Conservation (phyloP, 2,888 invertebrate genomes). For the Diploptera punctata region DNA sequence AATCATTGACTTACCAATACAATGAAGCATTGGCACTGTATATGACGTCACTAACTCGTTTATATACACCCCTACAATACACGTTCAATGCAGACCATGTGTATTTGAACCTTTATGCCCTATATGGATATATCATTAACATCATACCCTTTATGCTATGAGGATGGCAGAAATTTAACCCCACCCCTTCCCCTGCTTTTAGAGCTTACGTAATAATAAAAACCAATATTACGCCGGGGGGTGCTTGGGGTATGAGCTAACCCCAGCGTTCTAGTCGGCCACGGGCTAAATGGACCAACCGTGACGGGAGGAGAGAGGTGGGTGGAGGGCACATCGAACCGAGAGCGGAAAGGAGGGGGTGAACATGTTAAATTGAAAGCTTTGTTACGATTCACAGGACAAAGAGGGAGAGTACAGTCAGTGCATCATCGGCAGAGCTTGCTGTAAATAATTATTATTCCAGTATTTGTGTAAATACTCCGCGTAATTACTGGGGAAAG, state of each 20-base stretch:
- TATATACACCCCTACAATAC: neutral
- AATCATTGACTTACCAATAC: constrained; percentile 1
- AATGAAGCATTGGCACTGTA: neutral
- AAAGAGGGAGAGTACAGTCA: constrained; percentile 28
- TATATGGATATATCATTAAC: constrained; percentile 22
- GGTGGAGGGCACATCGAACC: no score
- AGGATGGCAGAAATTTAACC: neutral
- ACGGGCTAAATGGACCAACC: constrained; percentile 26
- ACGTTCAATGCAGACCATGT: neutral
- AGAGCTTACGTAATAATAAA: constrained; percentile 30
- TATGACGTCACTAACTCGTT: constrained; percentile 26
- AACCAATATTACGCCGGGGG: constrained; percentile 28
- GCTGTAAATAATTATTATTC: neutral
- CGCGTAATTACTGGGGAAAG: neutral
- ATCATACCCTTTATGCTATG: neutral
- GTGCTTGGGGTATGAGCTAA: constrained; percentile 20
- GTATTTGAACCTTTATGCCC: constrained; percentile 17
- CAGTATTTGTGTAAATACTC: neutral
- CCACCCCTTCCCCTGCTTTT: constrained; percentile 10
- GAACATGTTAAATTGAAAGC: constrained; percentile 38
- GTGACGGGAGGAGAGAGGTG: neutral
- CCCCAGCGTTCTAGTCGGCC: constrained; percentile 22
- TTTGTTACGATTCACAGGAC: constrained; percentile 37
- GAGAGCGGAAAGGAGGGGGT: neutral
- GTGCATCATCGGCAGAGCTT: neutral